Conservation (phyloP, 2,113 vertebrate species). For the Mobula birostris region DNA sequence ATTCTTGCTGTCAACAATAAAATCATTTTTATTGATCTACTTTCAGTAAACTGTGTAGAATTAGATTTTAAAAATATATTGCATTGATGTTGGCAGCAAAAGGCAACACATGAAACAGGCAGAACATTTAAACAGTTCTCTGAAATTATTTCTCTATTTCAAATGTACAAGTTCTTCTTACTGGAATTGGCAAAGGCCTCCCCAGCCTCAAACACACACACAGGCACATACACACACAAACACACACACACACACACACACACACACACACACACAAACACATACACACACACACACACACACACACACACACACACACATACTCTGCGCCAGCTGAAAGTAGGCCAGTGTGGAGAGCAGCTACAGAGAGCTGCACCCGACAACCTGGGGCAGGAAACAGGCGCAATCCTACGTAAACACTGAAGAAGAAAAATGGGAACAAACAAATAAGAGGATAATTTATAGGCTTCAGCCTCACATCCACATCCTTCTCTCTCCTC, state of each 20-base stretch:
- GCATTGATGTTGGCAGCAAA: not conserved
- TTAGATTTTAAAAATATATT: not conserved
- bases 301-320: not conserved
- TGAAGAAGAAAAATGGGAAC: not conserved
- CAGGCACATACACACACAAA: not conserved
- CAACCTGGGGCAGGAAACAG: not conserved
- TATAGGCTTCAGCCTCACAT: not conserved
- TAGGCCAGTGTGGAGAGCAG: not conserved
- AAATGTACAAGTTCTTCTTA: not conserved
- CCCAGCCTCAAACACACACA: not conserved
- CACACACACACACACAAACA: not conserved
- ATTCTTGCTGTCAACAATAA: not conserved
- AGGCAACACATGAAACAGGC: not conserved
- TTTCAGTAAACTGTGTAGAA: not conserved
- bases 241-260: not conserved
- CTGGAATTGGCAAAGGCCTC: not conserved
- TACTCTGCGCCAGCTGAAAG: not conserved
- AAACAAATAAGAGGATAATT: not conserved
- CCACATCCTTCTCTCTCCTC: not conserved
- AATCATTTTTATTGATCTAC: conserved; percentile 4
- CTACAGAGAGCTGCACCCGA: not conserved
- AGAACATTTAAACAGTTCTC: not conserved
- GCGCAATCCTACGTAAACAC: not conserved
- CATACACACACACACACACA: not conserved
- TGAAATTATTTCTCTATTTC: not conserved